Base-by-base conservation (phyloP, 2,113 vertebrate species). In the Lamprotornis superbus region DNA sequence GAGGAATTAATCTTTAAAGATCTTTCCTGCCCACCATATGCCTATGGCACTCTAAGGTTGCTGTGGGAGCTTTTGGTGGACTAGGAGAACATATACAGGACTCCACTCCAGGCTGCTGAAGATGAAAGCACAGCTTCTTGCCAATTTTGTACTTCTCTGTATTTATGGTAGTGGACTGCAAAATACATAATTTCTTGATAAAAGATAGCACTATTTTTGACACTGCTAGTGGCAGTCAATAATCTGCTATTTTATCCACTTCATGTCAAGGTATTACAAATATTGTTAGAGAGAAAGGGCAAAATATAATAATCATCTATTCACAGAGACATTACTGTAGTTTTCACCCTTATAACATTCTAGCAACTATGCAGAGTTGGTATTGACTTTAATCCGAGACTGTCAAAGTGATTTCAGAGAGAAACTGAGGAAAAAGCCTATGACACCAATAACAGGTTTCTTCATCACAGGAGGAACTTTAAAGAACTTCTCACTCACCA, bases 201-300 rank as follows among this genome's bases (percentile, higher is more conserved):
- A 6, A 79, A n/a, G 64, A 31, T 74, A 89, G 87, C 87, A 97
- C 97, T 98, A 97, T 98, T 98, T 96, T 97, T 96, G 94, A 97
- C 97, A 97, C 76, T 93, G 94, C 83, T 93, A 44, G 49, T 96
- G 95, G 96, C 93, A 94, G 94, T 96, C 96, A 93, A 77, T 98
- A 98, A 98, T 97, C 96, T 97, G 25, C 61, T 21, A 63, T 94
- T 97, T 98, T 96, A 92, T 98, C 98, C 96, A 96, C 93, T 97
- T 97, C 89, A 90, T 94, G 96, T 98, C 98, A 98, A 97, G 95
- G 96, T 94, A 93, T 97, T 97, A 97, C 96, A 98, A 89, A 75
- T 11, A 65, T 56, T 85, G 27, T n/a, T 73, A 77, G n/a, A 86
- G 44, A 63, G 31, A 87, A 87, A 87, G 18, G 35, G 40, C 2